Conservation (phyloP, 35 echinoderm and acorn worm species). For the Stichopus chloronotus region DNA sequence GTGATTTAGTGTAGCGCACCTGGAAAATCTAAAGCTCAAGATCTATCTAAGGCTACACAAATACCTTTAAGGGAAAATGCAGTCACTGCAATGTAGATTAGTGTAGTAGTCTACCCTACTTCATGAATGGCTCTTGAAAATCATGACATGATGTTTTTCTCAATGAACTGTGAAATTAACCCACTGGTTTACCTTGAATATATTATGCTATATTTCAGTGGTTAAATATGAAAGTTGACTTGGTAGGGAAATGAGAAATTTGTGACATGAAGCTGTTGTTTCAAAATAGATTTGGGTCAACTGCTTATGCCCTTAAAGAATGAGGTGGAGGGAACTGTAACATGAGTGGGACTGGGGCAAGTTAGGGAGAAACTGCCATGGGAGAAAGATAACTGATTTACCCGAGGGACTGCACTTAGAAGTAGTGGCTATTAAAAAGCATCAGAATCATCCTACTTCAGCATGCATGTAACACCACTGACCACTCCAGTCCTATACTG, state of each 20-base stretch:
- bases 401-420: not conserved
- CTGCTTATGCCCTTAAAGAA: slow-evolving; percentile 21
- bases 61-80: slow-evolving; percentile 11
- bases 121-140: slow-evolving; percentile 26
- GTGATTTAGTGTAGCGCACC: slow-evolving; percentile 13
- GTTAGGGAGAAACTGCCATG: not conserved
- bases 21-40: too few species aligned
- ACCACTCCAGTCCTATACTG: not conserved
- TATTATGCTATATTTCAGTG: slow-evolving; percentile 6
- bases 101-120: too few species aligned
- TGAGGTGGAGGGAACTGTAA: slow-evolving; percentile 9
- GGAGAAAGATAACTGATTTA: not conserved
- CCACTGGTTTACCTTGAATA: slow-evolving; percentile 17
- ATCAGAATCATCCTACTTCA: slow-evolving; percentile 18
- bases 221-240: slow-evolving; percentile 13
- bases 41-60: slow-evolving; percentile 3
- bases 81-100: slow-evolving; percentile 27
- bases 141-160: slow-evolving; percentile 13
- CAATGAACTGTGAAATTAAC: slow-evolving; percentile 20
- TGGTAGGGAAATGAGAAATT: slow-evolving; percentile 16
- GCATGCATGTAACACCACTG: not conserved
- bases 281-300: slow-evolving; percentile 18
- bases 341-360: slow-evolving; percentile 14
- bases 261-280: slow-evolving; percentile 17
- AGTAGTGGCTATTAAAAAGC: not conserved